Evolutionary conservation across 2,888 invertebrate genomes (phyloP), one percentile per base, ranked within the genome.

Genomic region (Parapristionchus giblindavisi): DNA sequence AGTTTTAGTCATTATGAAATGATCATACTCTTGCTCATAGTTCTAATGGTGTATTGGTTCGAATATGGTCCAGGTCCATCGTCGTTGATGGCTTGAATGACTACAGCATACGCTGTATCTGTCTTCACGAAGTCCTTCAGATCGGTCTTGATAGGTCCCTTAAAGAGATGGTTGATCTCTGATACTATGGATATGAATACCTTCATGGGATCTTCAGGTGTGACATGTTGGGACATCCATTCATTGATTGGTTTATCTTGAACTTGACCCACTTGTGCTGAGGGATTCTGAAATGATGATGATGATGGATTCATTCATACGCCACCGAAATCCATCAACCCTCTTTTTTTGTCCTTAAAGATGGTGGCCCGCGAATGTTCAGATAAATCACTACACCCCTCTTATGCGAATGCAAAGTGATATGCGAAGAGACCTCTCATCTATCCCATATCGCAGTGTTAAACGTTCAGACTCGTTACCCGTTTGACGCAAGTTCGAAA

Each of bases 51-150:
- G 74, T 85, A 82, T 73, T 87, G 87, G 66, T 82, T 83, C 0
- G 87, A 87, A 65, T 87, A 87, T 4, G 87, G 87, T 24, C 87
- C 87, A 3, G 87, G 85, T 8, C 87, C 87, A 63, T 87, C 87
- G 54, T 84, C 81, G 72, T 87, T 87, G 56, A 83, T 85, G 1
- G 87, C 87, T 75, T 87, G 87, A n/a, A 87, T 81, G 1, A 87
- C 85, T 2, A 87, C 83, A 6, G 87, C 87, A 66, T 87, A 87
- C 8, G 86, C 84, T 0, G 86, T 87, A 68, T 87, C 85, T 2
- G 86, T 80, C 70, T 81, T 78, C 24, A 87, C 77, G 65, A 83
- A 87, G 73, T 87, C 87, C 1, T 76, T 84, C 61, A 87, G 75
- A 21, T 82, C 77, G 0, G 83, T 81, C 27, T 79, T 80, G 71